Conservation (phyloP, 2,888 invertebrate species). For the Fragum sueziense region DNA sequence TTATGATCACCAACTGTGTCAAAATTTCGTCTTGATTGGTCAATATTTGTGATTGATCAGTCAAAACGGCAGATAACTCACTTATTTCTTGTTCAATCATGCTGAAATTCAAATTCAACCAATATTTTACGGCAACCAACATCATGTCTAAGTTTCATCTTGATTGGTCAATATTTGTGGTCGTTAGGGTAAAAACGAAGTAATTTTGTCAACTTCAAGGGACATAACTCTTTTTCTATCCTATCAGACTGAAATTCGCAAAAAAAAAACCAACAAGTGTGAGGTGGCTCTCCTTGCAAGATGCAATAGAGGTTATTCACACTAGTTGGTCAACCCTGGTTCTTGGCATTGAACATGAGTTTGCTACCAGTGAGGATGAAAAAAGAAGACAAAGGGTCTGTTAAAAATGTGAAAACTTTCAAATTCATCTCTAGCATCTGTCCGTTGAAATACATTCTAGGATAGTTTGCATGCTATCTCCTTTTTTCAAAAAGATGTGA, state of each 20-base stretch:
- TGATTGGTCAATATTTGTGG: no score
- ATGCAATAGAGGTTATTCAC: slow-evolving; percentile 16
- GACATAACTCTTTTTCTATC: slow-evolving; percentile 20
- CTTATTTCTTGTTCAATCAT: no score
- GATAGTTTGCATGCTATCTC: background rate
- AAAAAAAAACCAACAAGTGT: slow-evolving; percentile 33
- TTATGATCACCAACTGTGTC: no score
- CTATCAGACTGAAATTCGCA: no score
- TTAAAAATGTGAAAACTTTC: slow-evolving; percentile 32
- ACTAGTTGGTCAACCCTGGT: slow-evolving; percentile 25
- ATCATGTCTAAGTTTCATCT: no score
- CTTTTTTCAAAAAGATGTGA: background rate
- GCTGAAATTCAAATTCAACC: no score
- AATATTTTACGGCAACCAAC: no score
- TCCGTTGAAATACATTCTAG: slow-evolving; percentile 6
- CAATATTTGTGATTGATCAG: no score
- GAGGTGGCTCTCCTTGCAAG: slow-evolving; percentile 29
- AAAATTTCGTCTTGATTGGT: no score
- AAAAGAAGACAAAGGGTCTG: slow-evolving; percentile 20
- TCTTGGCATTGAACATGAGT: slow-evolving; percentile 33
- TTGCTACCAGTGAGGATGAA: slow-evolving; percentile 17
- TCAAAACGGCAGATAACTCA: no score
- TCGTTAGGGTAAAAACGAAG: no score
- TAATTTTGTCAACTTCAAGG: no score
- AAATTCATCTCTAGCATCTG: slow-evolving; percentile 33